A percentile compares a stretch with the other conserved stretches of the same genome.
Conservation (phyloP, 2,113 vertebrate genomes). For the Chionodraco myersi region DNA sequence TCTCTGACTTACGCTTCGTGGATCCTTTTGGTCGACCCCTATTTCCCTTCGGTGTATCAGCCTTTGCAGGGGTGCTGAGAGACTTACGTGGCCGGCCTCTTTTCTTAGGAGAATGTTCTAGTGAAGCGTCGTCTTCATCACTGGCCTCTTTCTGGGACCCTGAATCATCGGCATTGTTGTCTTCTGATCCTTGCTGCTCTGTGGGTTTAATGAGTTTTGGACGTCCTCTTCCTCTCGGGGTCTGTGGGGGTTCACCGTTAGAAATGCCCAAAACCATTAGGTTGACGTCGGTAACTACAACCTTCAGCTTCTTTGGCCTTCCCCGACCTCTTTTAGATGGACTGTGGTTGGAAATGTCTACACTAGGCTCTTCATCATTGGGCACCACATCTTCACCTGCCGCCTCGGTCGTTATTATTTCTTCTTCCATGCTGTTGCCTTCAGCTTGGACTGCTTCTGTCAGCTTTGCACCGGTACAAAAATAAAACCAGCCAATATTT, state of each 20-base stretch:
- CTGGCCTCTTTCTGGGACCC: slow-evolving; percentile 7
- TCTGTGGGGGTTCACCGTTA: slow-evolving; percentile 1
- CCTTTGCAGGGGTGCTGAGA: background rate
- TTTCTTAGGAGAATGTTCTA: background rate
- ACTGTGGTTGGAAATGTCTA: slow-evolving; percentile 21
- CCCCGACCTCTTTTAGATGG: slow-evolving; percentile 60
- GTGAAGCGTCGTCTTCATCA: background rate
- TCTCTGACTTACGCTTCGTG: slow-evolving; percentile 46
- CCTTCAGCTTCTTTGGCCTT: slow-evolving; percentile 63
- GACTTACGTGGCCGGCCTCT: background rate
- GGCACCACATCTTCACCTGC: slow-evolving; percentile 43
- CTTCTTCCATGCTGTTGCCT: slow-evolving; percentile 57
- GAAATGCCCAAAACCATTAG: slow-evolving; percentile 28
- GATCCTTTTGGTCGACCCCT: slow-evolving; percentile 67
- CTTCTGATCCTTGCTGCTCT: background rate
- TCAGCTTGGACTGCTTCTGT: slow-evolving; percentile 19
- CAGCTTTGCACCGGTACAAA: slow-evolving; percentile 31
- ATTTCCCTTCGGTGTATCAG: slow-evolving; percentile 6
- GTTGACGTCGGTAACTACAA: slow-evolving; percentile 52
- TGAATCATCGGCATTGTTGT: background rate
- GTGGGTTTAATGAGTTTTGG: slow-evolving; percentile 42
- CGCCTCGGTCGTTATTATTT: slow-evolving; percentile 15
- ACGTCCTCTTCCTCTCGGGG: slow-evolving; percentile 52
- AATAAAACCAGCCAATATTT: no score
- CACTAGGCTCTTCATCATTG: slow-evolving; percentile 40